These are phyloP conservation scores for Planococcus citri DNA, from an alignment of 1,140 invertebrate species.

Conservation along the genomic window DNA sequence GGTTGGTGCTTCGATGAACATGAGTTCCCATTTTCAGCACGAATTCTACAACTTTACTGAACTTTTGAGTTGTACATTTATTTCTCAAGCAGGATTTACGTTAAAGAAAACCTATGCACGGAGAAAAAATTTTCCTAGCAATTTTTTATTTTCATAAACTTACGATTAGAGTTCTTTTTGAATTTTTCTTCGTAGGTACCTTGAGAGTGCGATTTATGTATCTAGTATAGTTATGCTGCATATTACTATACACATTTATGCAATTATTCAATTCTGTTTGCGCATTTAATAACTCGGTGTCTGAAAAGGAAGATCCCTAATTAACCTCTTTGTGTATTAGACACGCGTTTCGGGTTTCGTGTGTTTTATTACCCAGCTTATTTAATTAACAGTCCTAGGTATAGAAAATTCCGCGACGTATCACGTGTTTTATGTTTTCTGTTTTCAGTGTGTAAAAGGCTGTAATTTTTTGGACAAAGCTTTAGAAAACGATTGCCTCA, in stretches of 20 bases:
- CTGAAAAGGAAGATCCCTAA: not conserved
- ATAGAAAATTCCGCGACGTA: not conserved
- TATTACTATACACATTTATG: too few species aligned
- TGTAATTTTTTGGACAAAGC: not conserved
- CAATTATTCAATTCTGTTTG: not conserved
- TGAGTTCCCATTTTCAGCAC: too few species aligned
- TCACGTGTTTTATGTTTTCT: not conserved
- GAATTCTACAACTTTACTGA: too few species aligned
- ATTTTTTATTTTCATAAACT: not conserved
- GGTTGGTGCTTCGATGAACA: too few species aligned
- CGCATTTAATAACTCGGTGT: not conserved
- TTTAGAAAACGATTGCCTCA: not conserved
- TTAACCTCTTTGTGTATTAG: not conserved
- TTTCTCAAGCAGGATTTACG: too few species aligned
- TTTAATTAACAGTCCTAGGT: not conserved
- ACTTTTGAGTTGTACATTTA: too few species aligned
- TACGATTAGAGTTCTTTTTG: too few species aligned
- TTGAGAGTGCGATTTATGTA: too few species aligned
- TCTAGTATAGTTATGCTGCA: too few species aligned
- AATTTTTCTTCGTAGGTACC: too few species aligned
- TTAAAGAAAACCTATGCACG: too few species aligned
- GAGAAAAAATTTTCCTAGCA: not conserved
- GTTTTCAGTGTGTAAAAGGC: constrained; percentile 1
- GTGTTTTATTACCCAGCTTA: not conserved
- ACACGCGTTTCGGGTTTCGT: not conserved